phyloP scores from a whole-genome alignment of 2,888 invertebrate species.

The Spodoptera exigua region DNA sequence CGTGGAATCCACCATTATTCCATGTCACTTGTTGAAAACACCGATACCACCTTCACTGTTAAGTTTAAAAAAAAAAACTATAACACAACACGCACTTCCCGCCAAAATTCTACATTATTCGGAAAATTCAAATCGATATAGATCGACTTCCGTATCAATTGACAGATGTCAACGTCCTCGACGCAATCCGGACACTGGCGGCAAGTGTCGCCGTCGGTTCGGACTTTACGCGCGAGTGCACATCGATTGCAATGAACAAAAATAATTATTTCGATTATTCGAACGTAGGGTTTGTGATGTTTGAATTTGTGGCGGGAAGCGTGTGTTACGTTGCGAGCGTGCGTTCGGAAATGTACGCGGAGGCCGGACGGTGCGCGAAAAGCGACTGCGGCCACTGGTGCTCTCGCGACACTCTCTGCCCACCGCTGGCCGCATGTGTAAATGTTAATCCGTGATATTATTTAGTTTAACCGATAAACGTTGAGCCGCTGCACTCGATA shows the following conservation, averaged over 20 bases:
- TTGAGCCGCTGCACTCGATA: slow-evolving; percentile 62
- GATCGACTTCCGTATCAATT: slow-evolving; percentile 69
- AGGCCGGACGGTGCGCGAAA: slow-evolving; percentile 82
- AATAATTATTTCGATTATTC: slow-evolving; percentile 69
- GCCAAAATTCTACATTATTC: slow-evolving; percentile 77
- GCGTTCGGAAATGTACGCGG: slow-evolving; percentile 79
- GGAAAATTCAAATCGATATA: slow-evolving; percentile 73
- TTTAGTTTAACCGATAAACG: slow-evolving; percentile 68
- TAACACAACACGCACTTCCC: slow-evolving; percentile 78
- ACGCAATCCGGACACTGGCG: slow-evolving; percentile 82
- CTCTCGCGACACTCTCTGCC: slow-evolving; percentile 77
- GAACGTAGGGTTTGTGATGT: slow-evolving; percentile 71
- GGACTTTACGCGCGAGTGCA: slow-evolving; percentile 81
- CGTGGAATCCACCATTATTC: slow-evolving; percentile 86
- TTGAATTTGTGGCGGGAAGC: slow-evolving; percentile 84
- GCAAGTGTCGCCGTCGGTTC: slow-evolving; percentile 76
- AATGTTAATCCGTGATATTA: slow-evolving; percentile 81
- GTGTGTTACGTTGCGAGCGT: slow-evolving; percentile 83
- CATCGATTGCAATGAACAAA: slow-evolving; percentile 77
- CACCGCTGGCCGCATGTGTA: slow-evolving; percentile 80
- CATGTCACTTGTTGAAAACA: slow-evolving; percentile 79
- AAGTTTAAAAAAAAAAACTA: slow-evolving; percentile 67
- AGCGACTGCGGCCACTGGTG: slow-evolving; percentile 82
- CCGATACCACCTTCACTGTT: slow-evolving; percentile 81
- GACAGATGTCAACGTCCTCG: slow-evolving; percentile 83